phyloP scores from a whole-genome alignment of 64 coral and sea anemone genomes.

The Stylophora pistillata region DNA sequence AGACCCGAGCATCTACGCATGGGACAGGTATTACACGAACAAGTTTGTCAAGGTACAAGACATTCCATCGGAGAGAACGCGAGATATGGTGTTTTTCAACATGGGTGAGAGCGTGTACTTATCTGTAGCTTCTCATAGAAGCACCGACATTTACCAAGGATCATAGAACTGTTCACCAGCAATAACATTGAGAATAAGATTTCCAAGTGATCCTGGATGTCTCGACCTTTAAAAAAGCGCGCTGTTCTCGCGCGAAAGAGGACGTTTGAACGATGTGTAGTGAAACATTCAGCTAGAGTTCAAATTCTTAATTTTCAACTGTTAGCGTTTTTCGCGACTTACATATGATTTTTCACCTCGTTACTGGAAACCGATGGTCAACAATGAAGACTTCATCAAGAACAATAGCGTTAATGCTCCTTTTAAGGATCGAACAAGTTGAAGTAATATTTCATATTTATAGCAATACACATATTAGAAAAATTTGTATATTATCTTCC shows the following conservation, averaged over 20 bases:
- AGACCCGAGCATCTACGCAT: conserved; percentile 73
- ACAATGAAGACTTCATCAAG: too few species aligned
- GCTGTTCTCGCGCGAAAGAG: background rate
- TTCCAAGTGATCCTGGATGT: background rate
- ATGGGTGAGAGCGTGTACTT: conserved; percentile 86
- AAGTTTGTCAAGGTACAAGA: conserved; percentile 83
- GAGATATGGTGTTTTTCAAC: conserved; percentile 95
- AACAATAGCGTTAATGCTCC: background rate
- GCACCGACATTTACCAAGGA: conserved; percentile 79
- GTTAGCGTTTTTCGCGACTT: background rate
- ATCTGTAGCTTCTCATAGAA: conserved; percentile 79
- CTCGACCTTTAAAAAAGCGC: background rate
- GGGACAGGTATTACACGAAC: conserved; percentile 79
- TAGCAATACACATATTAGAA: background rate
- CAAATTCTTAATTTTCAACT: too few species aligned
- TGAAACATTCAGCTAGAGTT: too few species aligned
- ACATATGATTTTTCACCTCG: too few species aligned
- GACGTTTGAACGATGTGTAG: background rate
- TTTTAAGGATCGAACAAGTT: background rate
- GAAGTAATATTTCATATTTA: background rate
- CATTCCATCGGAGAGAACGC: conserved; percentile 63
- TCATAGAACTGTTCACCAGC: background rate
- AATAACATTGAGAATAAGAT: background rate
- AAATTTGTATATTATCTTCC: background rate
- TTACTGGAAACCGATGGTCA: too few species aligned